Conservation (phyloP, 2,113 vertebrate genomes). For the Vulpes lagopus region DNA sequence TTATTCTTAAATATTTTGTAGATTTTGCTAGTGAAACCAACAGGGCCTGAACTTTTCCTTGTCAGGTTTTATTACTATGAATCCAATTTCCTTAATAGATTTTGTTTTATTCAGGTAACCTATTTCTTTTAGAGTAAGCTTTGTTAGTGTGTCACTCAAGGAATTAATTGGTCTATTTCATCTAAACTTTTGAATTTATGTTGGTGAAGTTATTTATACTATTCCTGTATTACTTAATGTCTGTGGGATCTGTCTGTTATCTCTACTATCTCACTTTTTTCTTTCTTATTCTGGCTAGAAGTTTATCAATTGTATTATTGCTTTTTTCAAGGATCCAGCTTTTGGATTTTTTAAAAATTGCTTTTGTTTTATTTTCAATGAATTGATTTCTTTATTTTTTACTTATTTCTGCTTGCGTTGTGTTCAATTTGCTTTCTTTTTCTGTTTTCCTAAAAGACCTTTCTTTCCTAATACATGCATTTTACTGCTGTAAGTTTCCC, state of each 20-base stretch:
- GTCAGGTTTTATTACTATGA: neutral
- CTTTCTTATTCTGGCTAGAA: neutral
- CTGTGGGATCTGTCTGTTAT: neutral
- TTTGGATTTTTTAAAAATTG: neutral
- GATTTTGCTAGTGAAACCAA: neutral
- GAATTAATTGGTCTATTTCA: neutral
- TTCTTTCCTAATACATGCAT: neutral
- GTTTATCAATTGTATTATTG: neutral
- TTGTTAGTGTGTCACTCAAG: neutral
- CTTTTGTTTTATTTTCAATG: neutral
- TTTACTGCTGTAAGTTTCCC: neutral
- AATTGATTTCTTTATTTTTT: neutral
- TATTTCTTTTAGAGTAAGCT: neutral
- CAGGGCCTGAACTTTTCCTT: neutral
- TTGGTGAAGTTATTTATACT: neutral
- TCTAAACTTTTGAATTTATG: neutral
- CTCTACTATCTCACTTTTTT: neutral
- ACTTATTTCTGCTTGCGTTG: neutral
- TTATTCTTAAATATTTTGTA: neutral
- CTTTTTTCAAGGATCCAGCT: neutral
- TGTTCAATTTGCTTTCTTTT: neutral
- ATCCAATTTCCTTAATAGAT: neutral
- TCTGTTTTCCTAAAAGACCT: neutral
- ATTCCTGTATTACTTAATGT: neutral
- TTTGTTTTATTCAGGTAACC: neutral